Base-by-base conservation (phyloP, 2,797 vertebrate genomes). In the Intellagama lesueurii region DNA sequence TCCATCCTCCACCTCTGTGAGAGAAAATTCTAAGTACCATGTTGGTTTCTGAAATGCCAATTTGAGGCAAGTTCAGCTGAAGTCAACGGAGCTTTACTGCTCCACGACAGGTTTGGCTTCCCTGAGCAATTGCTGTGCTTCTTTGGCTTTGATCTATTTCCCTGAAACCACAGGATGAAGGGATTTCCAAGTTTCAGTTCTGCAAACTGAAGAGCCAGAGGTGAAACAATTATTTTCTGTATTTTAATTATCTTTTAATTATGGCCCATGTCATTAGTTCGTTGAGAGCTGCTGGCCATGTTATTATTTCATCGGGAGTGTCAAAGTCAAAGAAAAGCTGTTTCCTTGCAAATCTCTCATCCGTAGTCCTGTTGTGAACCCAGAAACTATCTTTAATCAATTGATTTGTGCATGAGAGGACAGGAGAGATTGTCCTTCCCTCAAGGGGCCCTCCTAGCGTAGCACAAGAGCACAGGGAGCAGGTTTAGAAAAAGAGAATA, bases 401-500 rank as follows among this genome's bases (percentile, higher is more conserved):
- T 94, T 93, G 44, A 90, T 87, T 90, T 94, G 91, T 93, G 90
- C 89, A 86, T 90, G 92, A 95, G 94, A 96, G 91, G 90, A 92
- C 88, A 94, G 86, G 79, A 0, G 81, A 84, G 56, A 88, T 32
- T 0, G 22, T 86, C 85, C 76, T 88, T 92, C 84, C 92, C 85
- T 87, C 9, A 90, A 92, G 93, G 91, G 90, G 56, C 78, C 86
- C 89, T 69, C 80, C 90, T 69, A 88, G 88, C 83, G 22, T 83
- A 89, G 88, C 7, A 0, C 40, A 87, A 75, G 91, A 93, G 76
- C 84, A 91, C 78, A 87, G 77, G 44, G 22, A 87, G 80, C 56
- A 64, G 89, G 88, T 89, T 92, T 79, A 78, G 87, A 93, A 95
- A 92, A 85, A 17, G 70, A 84, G 89, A 93, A 95, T 91, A 94